Conservation (phyloP, 2,113 vertebrate species). For the Craseonycteris thonglongyai region DNA sequence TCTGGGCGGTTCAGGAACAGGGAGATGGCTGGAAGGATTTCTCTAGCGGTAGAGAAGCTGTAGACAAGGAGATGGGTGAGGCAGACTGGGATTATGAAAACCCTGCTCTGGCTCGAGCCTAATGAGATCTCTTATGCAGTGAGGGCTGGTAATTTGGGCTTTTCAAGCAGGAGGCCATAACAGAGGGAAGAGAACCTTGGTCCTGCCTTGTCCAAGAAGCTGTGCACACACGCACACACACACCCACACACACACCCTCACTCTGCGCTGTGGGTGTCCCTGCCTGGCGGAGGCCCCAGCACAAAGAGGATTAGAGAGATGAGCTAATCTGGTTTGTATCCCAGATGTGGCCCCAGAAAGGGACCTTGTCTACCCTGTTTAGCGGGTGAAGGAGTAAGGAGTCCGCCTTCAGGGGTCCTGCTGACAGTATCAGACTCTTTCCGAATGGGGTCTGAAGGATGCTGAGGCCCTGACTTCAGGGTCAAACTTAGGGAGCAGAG, state of each 20-base stretch:
- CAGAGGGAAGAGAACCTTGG: not conserved
- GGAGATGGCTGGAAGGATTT: not conserved
- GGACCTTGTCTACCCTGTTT: conserved; percentile 49
- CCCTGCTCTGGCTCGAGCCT: conserved; percentile 23
- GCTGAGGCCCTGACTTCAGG: not conserved
- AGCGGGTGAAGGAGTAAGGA: not conserved
- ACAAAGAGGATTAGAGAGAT: conserved; percentile 72
- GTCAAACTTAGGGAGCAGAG: not conserved
- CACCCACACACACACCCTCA: not conserved
- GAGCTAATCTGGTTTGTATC: conserved; percentile 73
- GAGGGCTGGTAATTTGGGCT: not conserved
- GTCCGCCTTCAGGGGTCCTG: not conserved
- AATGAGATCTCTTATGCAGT: not conserved
- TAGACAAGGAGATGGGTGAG: not conserved
- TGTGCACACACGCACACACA: not conserved
- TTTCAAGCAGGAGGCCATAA: not conserved
- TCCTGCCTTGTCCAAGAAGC: conserved; percentile 22
- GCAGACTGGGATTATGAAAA: conserved; percentile 58
- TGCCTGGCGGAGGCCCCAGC: conserved; percentile 71
- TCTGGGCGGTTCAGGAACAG: not conserved
- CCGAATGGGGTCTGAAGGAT: not conserved
- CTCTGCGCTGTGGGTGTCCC: conserved; percentile 69
- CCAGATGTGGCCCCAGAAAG: conserved; percentile 66
- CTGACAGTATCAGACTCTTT: not conserved
- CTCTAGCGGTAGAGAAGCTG: not conserved